Evolutionary conservation across 1,140 invertebrate genomes (phyloP), one percentile per base, ranked within the genome.

Genomic region (Gonioctena quinquepunctata): DNA sequence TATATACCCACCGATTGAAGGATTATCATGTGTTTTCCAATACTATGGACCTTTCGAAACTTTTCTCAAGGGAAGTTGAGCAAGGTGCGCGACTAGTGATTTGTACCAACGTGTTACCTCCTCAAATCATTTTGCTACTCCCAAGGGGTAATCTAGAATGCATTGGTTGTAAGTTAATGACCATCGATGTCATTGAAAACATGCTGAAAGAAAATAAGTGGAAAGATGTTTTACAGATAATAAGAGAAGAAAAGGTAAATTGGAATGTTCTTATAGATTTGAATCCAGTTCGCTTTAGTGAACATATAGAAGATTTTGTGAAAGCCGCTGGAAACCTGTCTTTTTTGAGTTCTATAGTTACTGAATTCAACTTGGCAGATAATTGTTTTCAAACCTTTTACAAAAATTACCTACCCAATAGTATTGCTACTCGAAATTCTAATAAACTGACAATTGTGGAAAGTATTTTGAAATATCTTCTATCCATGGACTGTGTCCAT

Each of bases 241-340:
- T 76, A 7, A 66, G 69, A 56, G 42, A 42, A 6, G 69, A 75
- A 57, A 78, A 65, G 66, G 25, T 78, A 5, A 76, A 76, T 25
- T 67, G 64, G 59, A 78, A 78, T 60, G 62, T 78, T 13, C 61
- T 78, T 5, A 76, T 76, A 57, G 76, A 78, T 71, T 67, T 76
- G 28, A 71, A 75, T 56, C 50, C 66, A 1, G 52, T 59, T 3
- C 25, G 76, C 33, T 78, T 78, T 63, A 25, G 27, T 33, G 54
- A 59, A 0, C 69, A 75, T 56, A 66, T 78, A 25, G 59, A 61
- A 8, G 62, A 76, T 16, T 78, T 78, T 70, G 67, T 76, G 5
- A 25, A 52, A 33, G 70, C 72, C 48, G 73, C 66, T n/a, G 26
- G 33, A 13, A 67, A 18, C 16, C n/a, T 21, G 18, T 59, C 64